A percentile compares a stretch with the other conserved stretches of the same genome.
These are phyloP conservation scores for Euplexia lucipara DNA, from an alignment of 2,888 invertebrate genomes.

Conservation along the genomic window DNA sequence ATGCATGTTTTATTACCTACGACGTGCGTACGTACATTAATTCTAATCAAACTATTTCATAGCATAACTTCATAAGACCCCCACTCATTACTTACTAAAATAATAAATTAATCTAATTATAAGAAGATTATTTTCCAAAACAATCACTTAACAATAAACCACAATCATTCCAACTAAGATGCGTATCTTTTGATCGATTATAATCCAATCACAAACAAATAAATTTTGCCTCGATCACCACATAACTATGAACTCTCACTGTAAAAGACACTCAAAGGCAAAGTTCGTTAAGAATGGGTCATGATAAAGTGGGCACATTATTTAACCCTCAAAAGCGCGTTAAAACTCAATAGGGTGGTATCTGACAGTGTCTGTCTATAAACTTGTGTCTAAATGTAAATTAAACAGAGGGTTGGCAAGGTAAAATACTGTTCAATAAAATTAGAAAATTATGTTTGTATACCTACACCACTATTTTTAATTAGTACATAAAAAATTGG, in stretches of 20 bases:
- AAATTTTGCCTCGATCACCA: constrained; percentile 79
- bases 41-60: constrained; percentile 21
- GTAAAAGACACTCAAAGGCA: constrained; percentile 66
- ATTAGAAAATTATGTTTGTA: fast-evolving
- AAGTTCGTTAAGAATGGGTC: constrained; percentile 59
- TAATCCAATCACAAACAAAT: constrained; percentile 87
- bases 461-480: no score
- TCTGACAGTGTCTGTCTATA: constrained; percentile 73
- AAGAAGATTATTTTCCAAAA: constrained; percentile 51
- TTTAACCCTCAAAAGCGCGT: constrained; percentile 87
- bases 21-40: background rate
- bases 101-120: constrained; percentile 50
- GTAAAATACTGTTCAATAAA: constrained; percentile 28
- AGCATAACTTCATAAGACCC: constrained; percentile 25
- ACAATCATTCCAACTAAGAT: constrained; percentile 71
- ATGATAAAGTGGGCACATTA: constrained; percentile 77
- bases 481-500: no score
- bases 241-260: constrained; percentile 64
- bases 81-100: constrained; percentile 49
- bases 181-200: constrained; percentile 84
- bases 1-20: constrained; percentile 8
- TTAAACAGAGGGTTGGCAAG: constrained; percentile 45
- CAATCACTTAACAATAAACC: constrained; percentile 73
- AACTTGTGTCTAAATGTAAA: constrained; percentile 56
- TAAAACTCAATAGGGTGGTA: constrained; percentile 85